Percentiles rank a stretch among this genome's conserved stretches.
These are phyloP conservation scores for Karalla daura DNA, from an alignment of 2,797 vertebrate species.

Conservation along the genomic window DNA sequence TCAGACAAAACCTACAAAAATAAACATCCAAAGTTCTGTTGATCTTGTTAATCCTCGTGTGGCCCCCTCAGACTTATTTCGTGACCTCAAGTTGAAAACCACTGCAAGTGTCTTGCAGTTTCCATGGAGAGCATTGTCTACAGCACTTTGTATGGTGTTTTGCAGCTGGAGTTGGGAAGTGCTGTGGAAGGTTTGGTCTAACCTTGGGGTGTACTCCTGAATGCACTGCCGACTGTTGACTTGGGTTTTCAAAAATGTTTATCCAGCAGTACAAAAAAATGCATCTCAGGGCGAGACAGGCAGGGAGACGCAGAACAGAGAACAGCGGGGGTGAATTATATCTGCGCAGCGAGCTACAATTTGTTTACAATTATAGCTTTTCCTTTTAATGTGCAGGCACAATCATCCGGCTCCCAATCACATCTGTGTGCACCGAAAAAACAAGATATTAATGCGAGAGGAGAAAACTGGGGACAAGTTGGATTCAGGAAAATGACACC, in stretches of 20 bases:
- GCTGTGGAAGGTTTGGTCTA: slow-evolving; percentile 36
- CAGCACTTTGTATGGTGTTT: slow-evolving; percentile 4
- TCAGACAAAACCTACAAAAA: neutral
- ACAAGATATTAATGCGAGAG: neutral
- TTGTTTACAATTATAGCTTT: slow-evolving; percentile 51
- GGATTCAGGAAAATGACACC: neutral
- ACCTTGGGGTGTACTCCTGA: slow-evolving; percentile 37
- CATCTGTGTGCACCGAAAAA: slow-evolving; percentile 3
- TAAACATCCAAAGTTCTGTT: slow-evolving; percentile 1
- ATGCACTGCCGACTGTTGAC: slow-evolving; percentile 48
- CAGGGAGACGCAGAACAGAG: slow-evolving; percentile 1
- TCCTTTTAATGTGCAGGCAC: slow-evolving; percentile 20
- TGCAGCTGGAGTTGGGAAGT: slow-evolving; percentile 18
- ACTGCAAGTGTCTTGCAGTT: neutral
- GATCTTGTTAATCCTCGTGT: slow-evolving; percentile 18
- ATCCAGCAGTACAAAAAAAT: slow-evolving; percentile 3
- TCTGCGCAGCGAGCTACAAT: slow-evolving; percentile 36
- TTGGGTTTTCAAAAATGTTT: slow-evolving; percentile 48
- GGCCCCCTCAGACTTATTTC: slow-evolving; percentile 7
- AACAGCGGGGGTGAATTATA: slow-evolving; percentile 33
- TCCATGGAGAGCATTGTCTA: slow-evolving; percentile 5
- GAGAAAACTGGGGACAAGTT: neutral
- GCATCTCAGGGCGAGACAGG: slow-evolving; percentile 33
- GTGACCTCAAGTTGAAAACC: slow-evolving; percentile 14
- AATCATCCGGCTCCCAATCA: slow-evolving; percentile 8